Evolutionary conservation across 2,797 vertebrate species (phyloP).

Genomic region (Catamblyrhynchus diadema): DNA sequence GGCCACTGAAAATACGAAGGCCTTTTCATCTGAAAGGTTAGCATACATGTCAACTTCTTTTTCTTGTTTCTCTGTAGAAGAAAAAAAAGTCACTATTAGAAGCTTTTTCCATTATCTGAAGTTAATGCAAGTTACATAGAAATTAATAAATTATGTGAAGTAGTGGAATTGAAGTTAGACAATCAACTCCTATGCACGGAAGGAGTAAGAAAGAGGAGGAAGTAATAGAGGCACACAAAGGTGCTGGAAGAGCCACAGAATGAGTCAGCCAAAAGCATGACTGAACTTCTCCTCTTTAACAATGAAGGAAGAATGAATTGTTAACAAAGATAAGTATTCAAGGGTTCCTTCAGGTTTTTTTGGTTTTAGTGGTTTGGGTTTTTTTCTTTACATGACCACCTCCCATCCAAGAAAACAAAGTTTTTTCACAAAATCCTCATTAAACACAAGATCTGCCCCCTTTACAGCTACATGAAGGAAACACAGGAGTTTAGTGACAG

Average conservation of each 20-base stretch:
- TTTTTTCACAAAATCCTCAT: background rate
- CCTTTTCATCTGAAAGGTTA: slow-evolving; percentile 96
- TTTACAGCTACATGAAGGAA: background rate
- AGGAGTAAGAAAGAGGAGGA: background rate
- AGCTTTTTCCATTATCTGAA: background rate
- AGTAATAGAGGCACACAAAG: background rate
- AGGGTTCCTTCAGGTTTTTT: background rate
- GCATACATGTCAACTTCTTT: slow-evolving; percentile 98
- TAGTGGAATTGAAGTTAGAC: background rate
- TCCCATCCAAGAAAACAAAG: background rate
- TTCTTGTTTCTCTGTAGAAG: slow-evolving; percentile 92
- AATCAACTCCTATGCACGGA: background rate
- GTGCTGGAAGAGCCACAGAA: background rate
- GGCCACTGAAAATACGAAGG: slow-evolving; percentile 97
- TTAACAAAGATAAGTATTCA: background rate
- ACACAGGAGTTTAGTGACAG: background rate
- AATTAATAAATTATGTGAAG: background rate
- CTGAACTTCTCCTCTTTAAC: background rate
- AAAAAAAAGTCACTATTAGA: slow-evolving; percentile 70
- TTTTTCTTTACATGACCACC: background rate
- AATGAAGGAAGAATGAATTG: background rate
- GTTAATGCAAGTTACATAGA: background rate
- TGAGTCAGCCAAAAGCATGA: slow-evolving; percentile 31
- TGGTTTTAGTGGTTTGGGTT: fast-evolving
- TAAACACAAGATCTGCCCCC: background rate